These are phyloP conservation scores for Torymus aiolomorphi DNA, from an alignment of 2,888 invertebrate species.

Conservation along the genomic window DNA sequence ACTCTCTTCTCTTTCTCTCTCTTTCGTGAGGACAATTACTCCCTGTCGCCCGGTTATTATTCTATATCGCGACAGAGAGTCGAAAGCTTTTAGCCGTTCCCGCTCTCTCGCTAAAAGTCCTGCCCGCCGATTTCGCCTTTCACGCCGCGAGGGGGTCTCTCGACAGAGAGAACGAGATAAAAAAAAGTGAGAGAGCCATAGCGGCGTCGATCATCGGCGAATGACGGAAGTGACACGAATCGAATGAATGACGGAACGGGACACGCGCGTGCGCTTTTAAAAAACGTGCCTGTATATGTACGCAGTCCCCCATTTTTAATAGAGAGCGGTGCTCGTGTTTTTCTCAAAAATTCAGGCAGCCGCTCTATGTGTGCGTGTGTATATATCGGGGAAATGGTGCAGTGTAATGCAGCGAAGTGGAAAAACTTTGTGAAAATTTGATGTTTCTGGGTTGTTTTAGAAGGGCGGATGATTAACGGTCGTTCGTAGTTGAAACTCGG, in stretches of 20 bases:
- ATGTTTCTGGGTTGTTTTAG: too few relatives aligned
- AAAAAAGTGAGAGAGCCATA: neutral
- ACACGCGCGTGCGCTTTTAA: conserved; percentile 6
- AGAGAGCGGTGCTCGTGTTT: neutral
- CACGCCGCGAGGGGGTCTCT: neutral
- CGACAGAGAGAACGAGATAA: neutral
- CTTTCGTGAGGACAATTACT: conserved; percentile 23
- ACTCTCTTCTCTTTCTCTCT: too few relatives aligned
- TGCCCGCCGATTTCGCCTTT: neutral
- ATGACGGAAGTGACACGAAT: conserved; percentile 36
- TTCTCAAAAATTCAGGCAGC: too few relatives aligned
- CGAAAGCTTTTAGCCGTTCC: conserved; percentile 32
- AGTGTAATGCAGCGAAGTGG: too few relatives aligned
- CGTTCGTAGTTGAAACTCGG: too few relatives aligned
- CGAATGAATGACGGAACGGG: conserved; percentile 37
- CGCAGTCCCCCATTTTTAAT: neutral
- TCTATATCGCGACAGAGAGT: neutral
- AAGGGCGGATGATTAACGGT: too few relatives aligned
- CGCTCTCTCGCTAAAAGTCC: neutral
- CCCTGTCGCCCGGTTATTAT: conserved; percentile 5
- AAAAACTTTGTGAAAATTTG: too few relatives aligned
- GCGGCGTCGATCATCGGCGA: conserved; percentile 18
- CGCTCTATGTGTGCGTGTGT: too few relatives aligned
- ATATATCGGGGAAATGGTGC: too few relatives aligned
- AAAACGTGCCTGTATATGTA: neutral